Evolutionary conservation across 64 coral and sea anemone species (phyloP).

Genomic region (Stylophora pistillata): DNA sequence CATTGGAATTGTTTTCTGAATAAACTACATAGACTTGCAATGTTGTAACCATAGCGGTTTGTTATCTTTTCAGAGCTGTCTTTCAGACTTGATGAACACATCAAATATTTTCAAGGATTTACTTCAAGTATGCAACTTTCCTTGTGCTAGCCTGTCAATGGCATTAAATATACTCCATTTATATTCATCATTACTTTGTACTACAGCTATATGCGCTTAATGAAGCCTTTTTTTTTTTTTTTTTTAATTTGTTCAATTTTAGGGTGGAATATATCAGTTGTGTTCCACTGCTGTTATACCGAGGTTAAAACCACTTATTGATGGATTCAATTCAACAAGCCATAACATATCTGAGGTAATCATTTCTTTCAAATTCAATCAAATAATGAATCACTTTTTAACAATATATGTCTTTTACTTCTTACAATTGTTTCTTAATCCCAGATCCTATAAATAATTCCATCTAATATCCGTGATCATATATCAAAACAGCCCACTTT

Average conservation of each 20-base stretch:
- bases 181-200: no score
- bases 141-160: neutral
- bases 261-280: constrained; percentile 85
- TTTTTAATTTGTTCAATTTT: neutral
- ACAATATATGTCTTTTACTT: neutral
- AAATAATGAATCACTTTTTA: neutral
- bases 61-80: constrained; percentile 69
- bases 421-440: neutral
- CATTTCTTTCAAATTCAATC: neutral
- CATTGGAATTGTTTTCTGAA: neutral
- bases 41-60: neutral
- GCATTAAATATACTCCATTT: neutral
- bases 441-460: no score
- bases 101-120: constrained; percentile 93
- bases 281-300: constrained; percentile 81
- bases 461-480: neutral
- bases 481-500: neutral
- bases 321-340: constrained; percentile 87
- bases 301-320: constrained; percentile 85
- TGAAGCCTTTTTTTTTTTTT: neutral
- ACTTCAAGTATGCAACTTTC: constrained; percentile 56
- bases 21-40: neutral
- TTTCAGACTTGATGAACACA: constrained; percentile 80
- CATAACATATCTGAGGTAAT: constrained; percentile 96
- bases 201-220: neutral